phyloP scores from a whole-genome alignment of 2,113 vertebrate genomes.

The Tupaia chinensis region DNA sequence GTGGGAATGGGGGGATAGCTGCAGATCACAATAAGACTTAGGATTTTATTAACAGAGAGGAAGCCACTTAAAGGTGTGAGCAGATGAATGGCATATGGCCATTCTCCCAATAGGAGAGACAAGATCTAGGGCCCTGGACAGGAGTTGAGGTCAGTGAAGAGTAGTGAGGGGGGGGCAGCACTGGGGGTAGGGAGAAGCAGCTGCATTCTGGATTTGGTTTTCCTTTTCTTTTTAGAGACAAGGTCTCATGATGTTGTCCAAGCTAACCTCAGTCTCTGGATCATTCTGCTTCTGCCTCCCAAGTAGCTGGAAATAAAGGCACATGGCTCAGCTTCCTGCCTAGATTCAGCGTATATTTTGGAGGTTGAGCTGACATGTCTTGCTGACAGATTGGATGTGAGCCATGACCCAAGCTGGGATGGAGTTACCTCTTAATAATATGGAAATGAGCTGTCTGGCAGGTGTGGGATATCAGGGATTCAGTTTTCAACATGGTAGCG shows the following conservation, averaged over 20 bases:
- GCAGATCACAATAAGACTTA: not conserved
- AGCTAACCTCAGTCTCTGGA: too few species aligned
- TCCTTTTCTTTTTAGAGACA: too few species aligned
- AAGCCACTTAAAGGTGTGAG: not conserved
- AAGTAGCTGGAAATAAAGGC: too few species aligned
- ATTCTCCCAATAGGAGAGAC: not conserved
- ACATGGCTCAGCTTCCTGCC: too few species aligned
- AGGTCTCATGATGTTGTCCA: too few species aligned
- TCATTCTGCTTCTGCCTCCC: too few species aligned
- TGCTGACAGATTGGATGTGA: not conserved
- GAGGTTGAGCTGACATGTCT: not conserved
- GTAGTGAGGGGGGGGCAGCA: too few species aligned
- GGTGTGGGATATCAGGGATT: not conserved
- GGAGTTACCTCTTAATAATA: not conserved
- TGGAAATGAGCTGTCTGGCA: too few species aligned
- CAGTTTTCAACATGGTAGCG: not conserved
- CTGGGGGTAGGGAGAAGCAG: not conserved
- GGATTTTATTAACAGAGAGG: not conserved
- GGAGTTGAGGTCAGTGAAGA: not conserved
- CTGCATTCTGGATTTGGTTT: not conserved
- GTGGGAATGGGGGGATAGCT: not conserved
- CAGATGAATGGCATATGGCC: not conserved
- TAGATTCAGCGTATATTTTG: not conserved
- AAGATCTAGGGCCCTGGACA: too few species aligned
- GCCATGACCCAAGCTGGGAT: not conserved